phyloP scores from a whole-genome alignment of 2,797 vertebrate species.

The Acanthurus lineatus region DNA sequence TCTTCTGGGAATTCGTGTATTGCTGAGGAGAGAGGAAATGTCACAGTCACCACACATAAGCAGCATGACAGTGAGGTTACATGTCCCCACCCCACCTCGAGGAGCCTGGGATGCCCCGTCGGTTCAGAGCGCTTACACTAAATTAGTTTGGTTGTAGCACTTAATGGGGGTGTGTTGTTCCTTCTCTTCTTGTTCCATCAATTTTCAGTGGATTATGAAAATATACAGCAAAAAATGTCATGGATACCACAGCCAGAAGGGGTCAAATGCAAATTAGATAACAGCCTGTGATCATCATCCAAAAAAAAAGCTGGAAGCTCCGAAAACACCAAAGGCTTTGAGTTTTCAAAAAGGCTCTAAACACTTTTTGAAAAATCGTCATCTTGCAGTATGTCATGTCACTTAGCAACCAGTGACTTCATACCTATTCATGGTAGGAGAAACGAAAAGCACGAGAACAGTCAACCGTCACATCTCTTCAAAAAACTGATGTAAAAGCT shows the following conservation, averaged over 20 bases:
- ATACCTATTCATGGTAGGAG: slow-evolving; percentile 20
- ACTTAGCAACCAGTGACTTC: slow-evolving; percentile 24
- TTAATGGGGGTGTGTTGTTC: background rate
- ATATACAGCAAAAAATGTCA: slow-evolving; percentile 10
- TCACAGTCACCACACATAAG: slow-evolving; percentile 68
- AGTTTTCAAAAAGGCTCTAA: slow-evolving; percentile 19
- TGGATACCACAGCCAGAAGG: background rate
- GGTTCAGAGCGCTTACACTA: background rate
- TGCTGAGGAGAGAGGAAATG: slow-evolving; percentile 87
- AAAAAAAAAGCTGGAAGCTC: slow-evolving; percentile 2
- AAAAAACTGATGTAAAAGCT: slow-evolving; percentile 30
- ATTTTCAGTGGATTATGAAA: slow-evolving; percentile 2
- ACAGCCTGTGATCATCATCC: slow-evolving; percentile 35
- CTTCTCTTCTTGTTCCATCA: background rate
- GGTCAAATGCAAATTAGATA: slow-evolving; percentile 36
- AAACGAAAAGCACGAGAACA: background rate
- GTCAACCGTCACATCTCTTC: slow-evolving; percentile 16
- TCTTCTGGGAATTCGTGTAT: slow-evolving; percentile 95
- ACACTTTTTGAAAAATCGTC: slow-evolving; percentile 17
- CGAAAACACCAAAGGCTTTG: slow-evolving; percentile 23
- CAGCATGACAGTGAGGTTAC: slow-evolving; percentile 41
- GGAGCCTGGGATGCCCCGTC: background rate
- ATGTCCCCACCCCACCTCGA: slow-evolving; percentile 9
- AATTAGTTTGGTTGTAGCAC: background rate
- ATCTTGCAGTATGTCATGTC: slow-evolving; percentile 21